Evolutionary conservation across 2,888 invertebrate species (phyloP), one percentile per base, ranked within the genome.

Genomic region (Crioceris asparagi): DNA sequence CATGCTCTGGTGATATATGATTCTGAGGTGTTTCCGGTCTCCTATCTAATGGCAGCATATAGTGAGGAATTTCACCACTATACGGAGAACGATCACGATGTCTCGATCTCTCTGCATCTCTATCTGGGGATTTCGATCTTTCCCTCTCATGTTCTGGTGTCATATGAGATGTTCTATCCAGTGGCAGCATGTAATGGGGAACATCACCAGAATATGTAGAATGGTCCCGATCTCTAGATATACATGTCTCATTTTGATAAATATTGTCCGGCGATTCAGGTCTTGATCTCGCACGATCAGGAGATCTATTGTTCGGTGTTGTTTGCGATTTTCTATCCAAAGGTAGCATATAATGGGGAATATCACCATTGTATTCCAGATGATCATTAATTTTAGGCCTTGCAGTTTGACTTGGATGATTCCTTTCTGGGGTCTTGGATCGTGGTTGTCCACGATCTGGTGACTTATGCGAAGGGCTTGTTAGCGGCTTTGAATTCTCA

Each of bases 11-110:
- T 19, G 11, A n/a, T n/a, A n/a, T n/a, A n/a, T n/a, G n/a, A n/a
- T n/a, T n/a, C n/a, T 53, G 52, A 6, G 52, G 53, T 38, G 50
- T 54, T 16, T 53, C 8, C 8, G 16, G 19, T 7, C 21, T 36
- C 32, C 54, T 52, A 39, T 63, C 59, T 30, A 62, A 45, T 29
- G 61, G 60, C 39, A 47, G 42, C 61, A 62, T 61, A 38, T 61
- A 63, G 36, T 56, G 55, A 11, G 63, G 61, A 21, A 54, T 29
- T 34, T 56, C 53, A 26, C 49, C 47, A 17, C 53, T 50, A 2
- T 45, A 36, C n/a, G 35, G 35, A 18, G 17, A 8, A 23, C 12
- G 7, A 15, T 3, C n/a, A 3, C 4, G 7, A 17, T n/a, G 16
- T 29, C 8, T 29, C 11, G 36, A 25, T n/a, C 26, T 31, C 4